A percentile compares a stretch with the other conserved stretches of the same genome.
These are phyloP conservation scores for Petrocephalus zakoni DNA, from an alignment of 2,113 vertebrate species.

Conservation along the genomic window DNA sequence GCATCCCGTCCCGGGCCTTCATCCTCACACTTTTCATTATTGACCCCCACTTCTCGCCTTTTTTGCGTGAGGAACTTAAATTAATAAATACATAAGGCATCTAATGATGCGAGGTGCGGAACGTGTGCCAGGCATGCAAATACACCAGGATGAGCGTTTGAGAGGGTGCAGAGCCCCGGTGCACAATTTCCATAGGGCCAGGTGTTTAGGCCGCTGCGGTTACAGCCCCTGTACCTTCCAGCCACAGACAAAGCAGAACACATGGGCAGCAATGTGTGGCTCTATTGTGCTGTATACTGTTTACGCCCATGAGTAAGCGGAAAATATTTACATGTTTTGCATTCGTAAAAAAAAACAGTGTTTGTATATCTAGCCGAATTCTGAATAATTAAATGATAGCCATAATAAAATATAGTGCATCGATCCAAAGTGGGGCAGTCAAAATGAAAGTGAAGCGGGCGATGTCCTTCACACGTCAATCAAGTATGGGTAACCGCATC, in stretches of 20 bases:
- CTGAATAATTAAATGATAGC: too few relatives aligned
- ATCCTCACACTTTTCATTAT: neutral
- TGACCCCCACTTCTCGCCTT: neutral
- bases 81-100: neutral
- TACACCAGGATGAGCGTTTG: neutral
- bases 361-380: neutral
- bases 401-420: neutral
- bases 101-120: neutral
- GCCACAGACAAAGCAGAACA: neutral
- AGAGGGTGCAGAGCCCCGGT: neutral
- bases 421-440: neutral
- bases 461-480: neutral
- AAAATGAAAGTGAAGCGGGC: neutral
- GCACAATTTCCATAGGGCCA: neutral
- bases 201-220: neutral
- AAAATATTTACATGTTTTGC: neutral
- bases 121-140: neutral
- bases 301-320: neutral
- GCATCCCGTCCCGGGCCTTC: neutral
- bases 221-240: neutral
- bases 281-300: neutral
- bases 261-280: neutral
- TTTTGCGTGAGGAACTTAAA: neutral
- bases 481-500: neutral
- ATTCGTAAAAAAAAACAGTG: neutral